Conservation (phyloP, 1,140 invertebrate species). For the Drosophila yakuba region DNA sequence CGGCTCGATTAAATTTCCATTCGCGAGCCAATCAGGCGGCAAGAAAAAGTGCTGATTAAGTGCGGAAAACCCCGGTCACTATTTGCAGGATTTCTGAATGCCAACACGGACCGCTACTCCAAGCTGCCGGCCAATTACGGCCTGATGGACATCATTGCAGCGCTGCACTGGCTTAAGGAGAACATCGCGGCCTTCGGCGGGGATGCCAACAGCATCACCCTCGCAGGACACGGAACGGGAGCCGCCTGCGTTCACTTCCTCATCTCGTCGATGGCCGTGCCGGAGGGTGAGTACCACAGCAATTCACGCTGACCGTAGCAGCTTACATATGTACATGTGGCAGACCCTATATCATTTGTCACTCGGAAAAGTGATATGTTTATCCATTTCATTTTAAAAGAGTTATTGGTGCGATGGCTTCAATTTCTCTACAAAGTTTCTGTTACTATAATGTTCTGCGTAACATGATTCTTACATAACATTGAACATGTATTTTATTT, state of each 20-base stretch:
- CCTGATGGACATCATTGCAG: constrained; percentile 97
- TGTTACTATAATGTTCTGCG: no score
- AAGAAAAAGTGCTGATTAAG: constrained; percentile 58
- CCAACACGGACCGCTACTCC: constrained; percentile 92
- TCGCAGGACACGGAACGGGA: constrained; percentile 97
- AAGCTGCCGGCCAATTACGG: constrained; percentile 96
- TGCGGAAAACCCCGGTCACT: constrained; percentile 34
- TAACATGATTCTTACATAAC: no score
- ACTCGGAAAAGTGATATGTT: not conserved
- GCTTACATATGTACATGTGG: not conserved
- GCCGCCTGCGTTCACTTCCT: constrained; percentile 97
- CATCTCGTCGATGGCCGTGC: constrained; percentile 95
- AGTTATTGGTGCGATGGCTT: no score
- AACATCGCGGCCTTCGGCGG: constrained; percentile 97
- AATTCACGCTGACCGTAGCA: not conserved
- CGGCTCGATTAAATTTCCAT: constrained; percentile 67
- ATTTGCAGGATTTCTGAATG: constrained; percentile 92
- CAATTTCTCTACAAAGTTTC: no score
- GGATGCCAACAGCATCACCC: constrained; percentile 95
- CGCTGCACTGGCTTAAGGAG: constrained; percentile 96
- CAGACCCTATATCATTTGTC: not conserved
- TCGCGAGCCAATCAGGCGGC: constrained; percentile 54
- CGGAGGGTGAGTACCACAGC: constrained; percentile 90
- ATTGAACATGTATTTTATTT: no score
- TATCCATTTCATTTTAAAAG: not conserved